Evolutionary conservation across 2,888 invertebrate genomes (phyloP).

Genomic region (Andrena haemorrhoa): DNA sequence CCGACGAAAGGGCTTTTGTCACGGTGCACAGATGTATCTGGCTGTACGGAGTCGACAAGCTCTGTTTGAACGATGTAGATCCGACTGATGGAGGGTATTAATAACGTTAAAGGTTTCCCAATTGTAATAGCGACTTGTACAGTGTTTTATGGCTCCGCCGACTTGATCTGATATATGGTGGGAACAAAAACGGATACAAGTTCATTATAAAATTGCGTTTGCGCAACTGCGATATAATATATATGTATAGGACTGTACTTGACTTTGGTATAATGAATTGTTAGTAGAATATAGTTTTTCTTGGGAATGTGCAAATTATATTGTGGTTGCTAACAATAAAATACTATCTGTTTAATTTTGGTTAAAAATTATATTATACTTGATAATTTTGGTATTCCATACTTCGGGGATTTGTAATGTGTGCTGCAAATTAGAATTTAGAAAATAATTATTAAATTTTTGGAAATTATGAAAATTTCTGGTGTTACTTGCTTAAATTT

Average conservation of each 20-base stretch:
- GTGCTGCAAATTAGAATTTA: too few species aligned
- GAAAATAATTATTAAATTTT: not conserved
- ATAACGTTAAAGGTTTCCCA: not conserved
- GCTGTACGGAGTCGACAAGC: not conserved
- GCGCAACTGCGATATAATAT: not conserved
- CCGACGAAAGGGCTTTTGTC: constrained; percentile 23
- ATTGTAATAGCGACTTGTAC: constrained; percentile 13
- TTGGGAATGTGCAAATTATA: not conserved
- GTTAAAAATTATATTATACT: too few species aligned
- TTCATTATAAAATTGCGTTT: constrained; percentile 25
- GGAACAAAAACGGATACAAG: constrained; percentile 24
- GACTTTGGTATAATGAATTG: constrained; percentile 4
- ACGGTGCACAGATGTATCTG: not conserved
- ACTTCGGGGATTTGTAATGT: too few species aligned
- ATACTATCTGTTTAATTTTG: not conserved
- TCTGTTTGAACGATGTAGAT: not conserved
- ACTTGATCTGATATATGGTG: constrained; percentile 4
- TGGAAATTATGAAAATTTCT: not conserved
- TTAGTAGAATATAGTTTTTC: not conserved
- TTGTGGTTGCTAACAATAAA: not conserved
- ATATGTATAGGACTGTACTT: constrained; percentile 14
- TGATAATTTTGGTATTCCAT: too few species aligned
- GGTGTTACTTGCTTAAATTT: not conserved
- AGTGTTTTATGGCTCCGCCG: not conserved
- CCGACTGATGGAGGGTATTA: constrained; percentile 11